Conservation (phyloP, 2,113 vertebrate genomes). For the Passer domesticus region DNA sequence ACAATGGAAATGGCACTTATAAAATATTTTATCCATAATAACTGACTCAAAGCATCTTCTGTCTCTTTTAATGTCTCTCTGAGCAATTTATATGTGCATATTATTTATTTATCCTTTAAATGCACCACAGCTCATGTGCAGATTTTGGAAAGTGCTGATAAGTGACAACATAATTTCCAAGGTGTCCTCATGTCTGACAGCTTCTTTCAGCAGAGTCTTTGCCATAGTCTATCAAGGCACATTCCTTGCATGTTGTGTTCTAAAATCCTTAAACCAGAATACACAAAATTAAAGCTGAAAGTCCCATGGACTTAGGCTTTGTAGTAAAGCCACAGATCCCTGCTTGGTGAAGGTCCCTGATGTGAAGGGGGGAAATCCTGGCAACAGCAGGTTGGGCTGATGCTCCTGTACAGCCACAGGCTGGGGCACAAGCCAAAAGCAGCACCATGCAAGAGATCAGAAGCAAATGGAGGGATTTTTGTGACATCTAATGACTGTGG, state of each 20-base stretch:
- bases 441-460: background rate
- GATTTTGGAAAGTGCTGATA: background rate
- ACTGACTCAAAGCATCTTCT: background rate
- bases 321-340: background rate
- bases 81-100: background rate
- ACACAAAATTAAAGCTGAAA: background rate
- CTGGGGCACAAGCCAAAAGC: background rate
- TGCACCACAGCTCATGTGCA: background rate
- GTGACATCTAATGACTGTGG: background rate
- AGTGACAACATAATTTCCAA: background rate
- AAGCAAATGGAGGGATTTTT: background rate
- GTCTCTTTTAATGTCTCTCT: background rate
- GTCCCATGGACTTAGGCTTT: background rate
- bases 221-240: background rate
- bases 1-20: background rate
- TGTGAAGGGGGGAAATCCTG: background rate
- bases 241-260: accelerated
- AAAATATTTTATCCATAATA: background rate
- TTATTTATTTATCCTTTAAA: background rate
- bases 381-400: background rate
- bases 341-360: accelerated
- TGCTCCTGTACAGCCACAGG: background rate
- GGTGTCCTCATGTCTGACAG: background rate
- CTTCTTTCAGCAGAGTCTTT: background rate
- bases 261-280: background rate